A percentile compares a stretch with the other conserved stretches of the same genome.
phyloP scores from a whole-genome alignment of 2,888 invertebrate genomes.

The Drosophila basisetae region DNA sequence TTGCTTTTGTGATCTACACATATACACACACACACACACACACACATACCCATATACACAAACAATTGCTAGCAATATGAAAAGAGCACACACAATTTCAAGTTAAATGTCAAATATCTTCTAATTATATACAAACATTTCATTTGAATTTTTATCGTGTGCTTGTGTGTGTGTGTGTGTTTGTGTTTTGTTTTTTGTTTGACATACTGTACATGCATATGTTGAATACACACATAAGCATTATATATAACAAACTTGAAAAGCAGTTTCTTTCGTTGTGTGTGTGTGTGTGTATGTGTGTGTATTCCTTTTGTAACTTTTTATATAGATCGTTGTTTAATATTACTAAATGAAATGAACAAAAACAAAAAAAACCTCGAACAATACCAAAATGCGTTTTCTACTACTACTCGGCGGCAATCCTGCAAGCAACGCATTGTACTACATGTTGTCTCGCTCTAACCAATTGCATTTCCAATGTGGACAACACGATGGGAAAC shows the following conservation, averaged over 20 bases:
- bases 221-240: constrained; percentile 13
- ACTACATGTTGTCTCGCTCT: constrained; percentile 30
- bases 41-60: constrained; percentile 6
- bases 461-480: constrained; percentile 17
- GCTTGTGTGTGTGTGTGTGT: neutral
- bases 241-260: constrained; percentile 38
- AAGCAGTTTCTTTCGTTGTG: constrained; percentile 30
- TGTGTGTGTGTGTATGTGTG: constrained; percentile 24
- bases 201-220: constrained; percentile 2
- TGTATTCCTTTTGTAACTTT: constrained; percentile 43
- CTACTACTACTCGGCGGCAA: constrained; percentile 42
- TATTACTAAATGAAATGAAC: constrained; percentile 24
- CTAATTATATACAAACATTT: neutral
- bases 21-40: constrained; percentile 11
- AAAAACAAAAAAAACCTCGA: constrained; percentile 4
- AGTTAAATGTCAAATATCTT: neutral
- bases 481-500: constrained; percentile 8
- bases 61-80: neutral
- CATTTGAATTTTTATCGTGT: neutral
- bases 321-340: constrained; percentile 40
- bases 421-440: constrained; percentile 7
- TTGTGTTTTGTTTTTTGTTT: constrained; percentile 3
- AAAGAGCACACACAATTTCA: neutral
- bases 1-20: constrained; percentile 59
- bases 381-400: constrained; percentile 31